A percentile compares a stretch with the other conserved stretches of the same genome.
These are phyloP conservation scores for Oreochromis grahami DNA, from an alignment of 2,797 vertebrate species.

Conservation along the genomic window DNA sequence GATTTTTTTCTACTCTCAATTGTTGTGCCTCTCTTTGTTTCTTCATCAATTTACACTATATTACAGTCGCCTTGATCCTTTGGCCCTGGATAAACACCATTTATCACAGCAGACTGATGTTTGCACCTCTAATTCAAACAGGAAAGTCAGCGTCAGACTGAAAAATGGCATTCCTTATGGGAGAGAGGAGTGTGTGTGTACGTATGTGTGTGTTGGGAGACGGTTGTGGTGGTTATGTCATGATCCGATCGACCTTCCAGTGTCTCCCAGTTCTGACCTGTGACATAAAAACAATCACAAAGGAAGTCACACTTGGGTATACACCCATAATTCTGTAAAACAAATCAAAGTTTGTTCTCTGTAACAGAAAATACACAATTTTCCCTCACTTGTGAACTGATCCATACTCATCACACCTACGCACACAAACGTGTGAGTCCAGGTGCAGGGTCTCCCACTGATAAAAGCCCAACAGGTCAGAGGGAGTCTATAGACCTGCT, in stretches of 20 bases:
- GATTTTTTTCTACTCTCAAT: not conserved
- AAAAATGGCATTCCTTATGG: constrained; percentile 67
- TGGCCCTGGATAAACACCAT: constrained; percentile 68
- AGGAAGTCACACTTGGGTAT: constrained; percentile 2
- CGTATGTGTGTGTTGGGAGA: not conserved
- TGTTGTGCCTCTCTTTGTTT: constrained; percentile 54
- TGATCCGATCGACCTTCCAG: constrained; percentile 39
- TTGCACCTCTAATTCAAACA: constrained; percentile 72
- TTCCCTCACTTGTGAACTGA: not conserved
- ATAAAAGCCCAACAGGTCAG: constrained; percentile 53
- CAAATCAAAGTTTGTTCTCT: not conserved
- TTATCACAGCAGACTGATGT: constrained; percentile 63
- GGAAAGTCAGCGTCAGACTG: constrained; percentile 54
- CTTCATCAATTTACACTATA: constrained; percentile 69
- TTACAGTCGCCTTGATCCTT: constrained; percentile 65
- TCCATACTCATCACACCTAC: not conserved
- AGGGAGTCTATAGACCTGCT: constrained; percentile 7
- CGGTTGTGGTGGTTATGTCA: constrained; percentile 53
- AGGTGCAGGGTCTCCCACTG: constrained; percentile 64
- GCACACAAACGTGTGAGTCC: constrained; percentile 1
- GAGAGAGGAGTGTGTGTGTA: not conserved
- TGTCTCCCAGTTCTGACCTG: constrained; percentile 49
- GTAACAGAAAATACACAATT: not conserved
- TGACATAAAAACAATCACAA: constrained; percentile 41
- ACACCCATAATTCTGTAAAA: not conserved